Conservation (phyloP, 1,140 invertebrate species). For the Formica exsecta region DNA sequence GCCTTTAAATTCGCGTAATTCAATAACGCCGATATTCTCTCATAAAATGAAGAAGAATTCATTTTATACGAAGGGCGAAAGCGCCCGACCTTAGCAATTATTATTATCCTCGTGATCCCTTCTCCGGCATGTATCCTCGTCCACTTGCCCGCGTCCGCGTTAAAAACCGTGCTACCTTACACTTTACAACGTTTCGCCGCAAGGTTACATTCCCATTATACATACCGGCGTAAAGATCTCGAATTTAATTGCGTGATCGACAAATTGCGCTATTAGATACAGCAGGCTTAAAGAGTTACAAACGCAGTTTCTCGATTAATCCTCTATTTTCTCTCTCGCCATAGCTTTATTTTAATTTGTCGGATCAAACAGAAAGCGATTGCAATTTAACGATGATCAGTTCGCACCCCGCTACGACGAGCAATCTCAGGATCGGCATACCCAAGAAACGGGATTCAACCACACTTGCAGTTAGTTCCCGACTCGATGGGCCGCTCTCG, state of each 20-base stretch:
- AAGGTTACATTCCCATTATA: conserved; percentile 49
- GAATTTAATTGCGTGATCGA: conserved; percentile 69
- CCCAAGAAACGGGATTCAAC: conserved; percentile 33
- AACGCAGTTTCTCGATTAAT: no score
- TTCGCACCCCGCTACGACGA: conserved; percentile 35
- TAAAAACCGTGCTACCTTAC: conserved; percentile 47
- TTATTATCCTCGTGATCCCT: conserved; percentile 57
- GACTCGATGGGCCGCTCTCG: conserved; percentile 14
- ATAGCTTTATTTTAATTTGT: no score
- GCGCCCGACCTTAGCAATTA: conserved; percentile 49
- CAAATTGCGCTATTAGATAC: conserved; percentile 69
- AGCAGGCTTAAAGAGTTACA: conserved; percentile 1
- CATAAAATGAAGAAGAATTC: conserved; percentile 48
- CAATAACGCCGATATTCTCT: conserved; percentile 48
- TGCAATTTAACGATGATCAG: conserved; percentile 56
- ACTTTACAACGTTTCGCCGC: conserved; percentile 17
- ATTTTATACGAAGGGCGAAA: conserved; percentile 43
- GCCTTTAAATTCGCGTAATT: conserved; percentile 40
- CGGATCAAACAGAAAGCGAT: neutral
- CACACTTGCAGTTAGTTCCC: conserved; percentile 40
- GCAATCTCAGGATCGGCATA: conserved; percentile 51
- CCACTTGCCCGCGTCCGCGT: conserved; percentile 33
- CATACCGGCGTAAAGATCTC: conserved; percentile 33
- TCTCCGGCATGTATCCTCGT: conserved; percentile 39
- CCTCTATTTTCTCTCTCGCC: no score